Evolutionary conservation across 2,797 vertebrate genomes (phyloP), one percentile per base, ranked within the genome.

Genomic region (Fistularia commersonii): DNA sequence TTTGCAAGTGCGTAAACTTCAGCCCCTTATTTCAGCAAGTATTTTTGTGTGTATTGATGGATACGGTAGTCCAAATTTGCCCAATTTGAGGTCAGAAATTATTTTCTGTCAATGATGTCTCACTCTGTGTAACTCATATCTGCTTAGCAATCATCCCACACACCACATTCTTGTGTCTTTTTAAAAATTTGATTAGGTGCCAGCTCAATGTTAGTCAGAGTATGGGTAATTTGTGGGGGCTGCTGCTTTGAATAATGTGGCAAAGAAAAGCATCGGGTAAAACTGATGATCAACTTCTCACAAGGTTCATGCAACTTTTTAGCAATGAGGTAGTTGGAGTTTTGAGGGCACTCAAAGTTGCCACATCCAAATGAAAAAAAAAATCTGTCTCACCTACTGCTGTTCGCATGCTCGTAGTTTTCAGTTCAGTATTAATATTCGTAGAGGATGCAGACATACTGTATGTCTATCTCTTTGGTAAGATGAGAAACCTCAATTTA

Each of bases 171-270:
- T 63, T 40, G 14, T 35, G 1, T 57, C 43, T 70, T 57, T 69
- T 59, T 48, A 59, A 61, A 55, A 56, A 64, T 47, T 11, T 45
- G 50, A 52, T 40, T 41, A 37, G 9, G n/a, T 36, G 54, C 64
- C 72, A 74, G 52, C 70, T 74, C 62, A 66, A 47, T 42, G 48
- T 66, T 64, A 65, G 62, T 81, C 74, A 76, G 47, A 53, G 23
- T 23, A 4, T 23, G 23, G 23, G 2, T 23, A 2, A 9, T 70
- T 44, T 66, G 61, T 52, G 60, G 52, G 52, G 54, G 72, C 32
- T 23, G 59, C 8, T 54, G 12, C 47, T 64, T 72, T 70, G 54
- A 15, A 11, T 23, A 23, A 23, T 23, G 23, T 23, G 23, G 23
- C 23, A 23, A 35, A 38, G 58, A 64, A 53, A 37, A 32, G 8